Percentiles rank a stretch among this genome's conserved stretches.
Conservation (phyloP, 2,113 vertebrate species). For the Cepphus grylle region DNA sequence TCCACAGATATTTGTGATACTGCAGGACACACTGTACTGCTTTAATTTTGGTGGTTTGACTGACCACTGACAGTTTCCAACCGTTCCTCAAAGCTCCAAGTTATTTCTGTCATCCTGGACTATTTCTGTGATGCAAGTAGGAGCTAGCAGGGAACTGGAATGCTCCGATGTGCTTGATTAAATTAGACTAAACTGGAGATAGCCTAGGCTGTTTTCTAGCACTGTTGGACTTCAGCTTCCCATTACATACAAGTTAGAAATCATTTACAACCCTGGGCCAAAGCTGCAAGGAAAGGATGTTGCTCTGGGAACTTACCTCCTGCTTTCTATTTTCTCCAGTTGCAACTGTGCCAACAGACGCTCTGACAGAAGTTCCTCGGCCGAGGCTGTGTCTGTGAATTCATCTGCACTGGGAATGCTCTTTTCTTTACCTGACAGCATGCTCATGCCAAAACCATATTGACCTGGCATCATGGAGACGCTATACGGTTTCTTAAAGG, state of each 20-base stretch:
- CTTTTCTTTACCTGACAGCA: neutral
- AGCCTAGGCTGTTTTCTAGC: neutral
- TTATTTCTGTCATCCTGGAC: neutral
- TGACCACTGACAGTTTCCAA: neutral
- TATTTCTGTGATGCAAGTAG: neutral
- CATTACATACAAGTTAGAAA: neutral
- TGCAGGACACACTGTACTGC: neutral
- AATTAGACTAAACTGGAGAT: neutral
- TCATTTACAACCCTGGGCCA: neutral
- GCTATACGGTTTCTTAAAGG: neutral
- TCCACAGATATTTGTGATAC: neutral
- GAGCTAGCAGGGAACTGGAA: neutral
- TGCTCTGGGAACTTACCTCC: slow-evolving; percentile 53
- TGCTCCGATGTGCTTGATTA: neutral
- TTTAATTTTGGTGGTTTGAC: neutral
- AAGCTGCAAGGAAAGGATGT: neutral
- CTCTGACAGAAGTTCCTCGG: slow-evolving; percentile 74
- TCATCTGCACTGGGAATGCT: neutral
- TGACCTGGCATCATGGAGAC: neutral
- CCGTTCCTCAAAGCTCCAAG: neutral
- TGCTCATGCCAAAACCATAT: neutral
- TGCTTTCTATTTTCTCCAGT: slow-evolving; percentile 79
- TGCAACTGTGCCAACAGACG: slow-evolving; percentile 73
- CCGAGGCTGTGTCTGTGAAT: slow-evolving; percentile 57
- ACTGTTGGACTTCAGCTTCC: neutral